Evolutionary conservation across 30 jellyfish, hydroid and myxozoan genomes (phyloP).

Genomic region (Aurelia sp.): DNA sequence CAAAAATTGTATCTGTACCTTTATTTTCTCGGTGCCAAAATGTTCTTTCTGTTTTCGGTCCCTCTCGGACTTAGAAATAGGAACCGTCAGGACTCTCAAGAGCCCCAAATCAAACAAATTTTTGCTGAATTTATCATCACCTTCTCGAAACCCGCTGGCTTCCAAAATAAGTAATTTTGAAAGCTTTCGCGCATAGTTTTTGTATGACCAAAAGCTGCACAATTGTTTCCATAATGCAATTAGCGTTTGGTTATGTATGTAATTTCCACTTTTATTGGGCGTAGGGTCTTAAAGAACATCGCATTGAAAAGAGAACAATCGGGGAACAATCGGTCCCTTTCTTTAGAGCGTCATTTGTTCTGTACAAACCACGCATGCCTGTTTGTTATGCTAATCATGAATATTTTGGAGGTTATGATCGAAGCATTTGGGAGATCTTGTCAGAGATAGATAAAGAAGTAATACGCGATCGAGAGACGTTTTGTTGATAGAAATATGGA

Average conservation of each 20-base stretch:
- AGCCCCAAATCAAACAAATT: too few relatives aligned
- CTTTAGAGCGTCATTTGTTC: constrained; percentile 11
- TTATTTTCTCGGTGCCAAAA: too few relatives aligned
- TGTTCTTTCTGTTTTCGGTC: too few relatives aligned
- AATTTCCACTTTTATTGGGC: constrained; percentile 47
- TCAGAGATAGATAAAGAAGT: constrained; percentile 8
- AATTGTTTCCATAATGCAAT: constrained; percentile 46
- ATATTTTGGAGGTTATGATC: constrained; percentile 21
- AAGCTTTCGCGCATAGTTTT: constrained; percentile 8
- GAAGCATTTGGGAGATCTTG: constrained; percentile 3
- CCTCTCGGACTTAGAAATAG: too few relatives aligned
- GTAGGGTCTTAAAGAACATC: constrained; percentile 31
- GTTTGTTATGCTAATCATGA: constrained; percentile 43
- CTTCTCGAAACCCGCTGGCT: neutral
- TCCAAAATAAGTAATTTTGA: neutral
- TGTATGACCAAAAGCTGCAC: constrained; percentile 38
- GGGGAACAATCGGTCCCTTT: constrained; percentile 15
- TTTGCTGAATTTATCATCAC: neutral
- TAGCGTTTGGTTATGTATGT: constrained; percentile 30
- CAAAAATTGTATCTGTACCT: too few relatives aligned
- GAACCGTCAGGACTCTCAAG: too few relatives aligned
- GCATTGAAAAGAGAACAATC: constrained; percentile 25
- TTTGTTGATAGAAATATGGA: neutral
- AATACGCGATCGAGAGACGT: neutral
- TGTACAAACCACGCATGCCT: constrained; percentile 46